phyloP scores from a whole-genome alignment of 2,797 vertebrate species.

The Karalla daura region DNA sequence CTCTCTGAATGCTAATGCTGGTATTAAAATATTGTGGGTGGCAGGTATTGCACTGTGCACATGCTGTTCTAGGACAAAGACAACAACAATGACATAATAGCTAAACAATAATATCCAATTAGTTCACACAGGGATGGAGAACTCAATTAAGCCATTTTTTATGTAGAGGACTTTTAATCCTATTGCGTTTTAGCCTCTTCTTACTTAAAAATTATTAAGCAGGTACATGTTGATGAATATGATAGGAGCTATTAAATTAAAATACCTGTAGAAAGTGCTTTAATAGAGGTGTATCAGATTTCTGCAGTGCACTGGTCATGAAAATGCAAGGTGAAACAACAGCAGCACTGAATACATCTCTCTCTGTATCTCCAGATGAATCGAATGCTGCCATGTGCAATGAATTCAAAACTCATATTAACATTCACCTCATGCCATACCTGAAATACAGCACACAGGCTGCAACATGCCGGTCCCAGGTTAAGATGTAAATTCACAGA shows the following conservation, averaged over 20 bases:
- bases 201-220: too few species aligned
- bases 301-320: not conserved
- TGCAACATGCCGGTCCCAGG: not conserved
- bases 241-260: not conserved
- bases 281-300: not conserved
- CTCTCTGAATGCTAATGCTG: slow-evolving; percentile 66
- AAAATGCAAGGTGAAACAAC: slow-evolving; percentile 4
- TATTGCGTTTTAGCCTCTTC: not conserved
- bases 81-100: not conserved
- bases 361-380: not conserved
- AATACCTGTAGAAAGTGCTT: not conserved
- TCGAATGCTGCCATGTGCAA: slow-evolving; percentile 8
- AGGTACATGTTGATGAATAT: too few species aligned
- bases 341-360: not conserved
- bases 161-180: not conserved
- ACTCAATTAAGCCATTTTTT: not conserved
- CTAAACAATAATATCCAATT: not conserved
- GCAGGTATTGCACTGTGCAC: slow-evolving; percentile 24
- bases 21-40: slow-evolving; percentile 46
- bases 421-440: slow-evolving; percentile 26
- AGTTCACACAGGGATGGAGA: not conserved
- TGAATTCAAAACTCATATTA: slow-evolving; percentile 36
- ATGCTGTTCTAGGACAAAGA: slow-evolving; percentile 21
- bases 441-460: slow-evolving; percentile 18
- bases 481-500: slow-evolving; percentile 15